Evolutionary conservation across 1,140 invertebrate species (phyloP).

Genomic region (Leptoteleia sp.): DNA sequence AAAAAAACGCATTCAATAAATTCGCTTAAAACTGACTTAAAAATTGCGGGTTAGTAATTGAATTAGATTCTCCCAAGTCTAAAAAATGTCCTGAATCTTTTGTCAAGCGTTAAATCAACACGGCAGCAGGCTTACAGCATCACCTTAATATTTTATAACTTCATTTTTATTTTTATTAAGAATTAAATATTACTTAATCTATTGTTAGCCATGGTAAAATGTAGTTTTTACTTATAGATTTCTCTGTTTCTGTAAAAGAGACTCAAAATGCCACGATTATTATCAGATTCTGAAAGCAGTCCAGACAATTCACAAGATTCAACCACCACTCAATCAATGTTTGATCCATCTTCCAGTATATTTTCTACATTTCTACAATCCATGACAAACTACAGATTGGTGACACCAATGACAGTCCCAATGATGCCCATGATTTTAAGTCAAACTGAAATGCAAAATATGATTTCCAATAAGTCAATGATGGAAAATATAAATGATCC

Average conservation of each 20-base stretch:
- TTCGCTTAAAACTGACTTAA: no score
- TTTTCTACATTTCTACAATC: neutral
- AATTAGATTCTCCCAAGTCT: no score
- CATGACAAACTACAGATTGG: neutral
- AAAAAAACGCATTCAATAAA: no score
- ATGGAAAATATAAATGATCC: constrained; percentile 28
- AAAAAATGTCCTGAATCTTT: no score
- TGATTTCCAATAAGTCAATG: neutral
- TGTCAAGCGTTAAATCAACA: no score
- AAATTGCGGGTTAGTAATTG: no score
- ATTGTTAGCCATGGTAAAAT: no score
- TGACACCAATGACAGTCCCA: neutral
- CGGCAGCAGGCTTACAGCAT: no score
- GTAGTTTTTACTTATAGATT: neutral
- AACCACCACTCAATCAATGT: no score
- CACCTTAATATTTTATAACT: no score
- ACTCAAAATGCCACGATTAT: constrained; percentile 19
- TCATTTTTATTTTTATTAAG: no score
- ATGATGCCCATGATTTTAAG: constrained; percentile 22
- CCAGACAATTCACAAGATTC: neutral
- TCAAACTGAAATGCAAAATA: constrained; percentile 6
- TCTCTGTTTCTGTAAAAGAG: neutral
- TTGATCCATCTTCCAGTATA: constrained; percentile 1
- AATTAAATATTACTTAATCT: no score
- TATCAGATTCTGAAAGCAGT: constrained; percentile 31